A percentile compares a stretch with the other conserved stretches of the same genome.
phyloP scores from a whole-genome alignment of 2,113 vertebrate species.

The Scatophagus argus region DNA sequence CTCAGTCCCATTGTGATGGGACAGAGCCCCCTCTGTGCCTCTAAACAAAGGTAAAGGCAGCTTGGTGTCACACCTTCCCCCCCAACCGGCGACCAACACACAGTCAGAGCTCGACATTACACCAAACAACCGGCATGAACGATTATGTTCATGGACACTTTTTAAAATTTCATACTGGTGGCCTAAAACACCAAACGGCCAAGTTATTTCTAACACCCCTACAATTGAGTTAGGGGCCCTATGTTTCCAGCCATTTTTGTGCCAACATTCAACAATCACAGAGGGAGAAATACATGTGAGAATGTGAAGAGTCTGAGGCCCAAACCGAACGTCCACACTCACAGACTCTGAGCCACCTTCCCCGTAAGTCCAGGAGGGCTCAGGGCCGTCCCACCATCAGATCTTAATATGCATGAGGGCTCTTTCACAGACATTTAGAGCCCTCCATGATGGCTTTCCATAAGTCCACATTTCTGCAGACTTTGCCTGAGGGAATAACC shows the following conservation, averaged over 20 bases:
- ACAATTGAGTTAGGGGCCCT: neutral
- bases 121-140: neutral
- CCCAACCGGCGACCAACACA: conserved; percentile 28
- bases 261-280: neutral
- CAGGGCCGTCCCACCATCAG: too few relatives aligned
- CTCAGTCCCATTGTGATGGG: conserved; percentile 64
- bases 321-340: too few relatives aligned
- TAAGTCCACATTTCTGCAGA: too few relatives aligned
- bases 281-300: neutral
- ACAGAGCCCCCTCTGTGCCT: conserved; percentile 78
- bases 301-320: neutral
- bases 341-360: too few relatives aligned
- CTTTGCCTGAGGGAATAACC: too few relatives aligned
- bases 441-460: too few relatives aligned
- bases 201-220: neutral
- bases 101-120: neutral
- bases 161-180: neutral
- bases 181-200: too few relatives aligned
- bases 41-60: conserved; percentile 77
- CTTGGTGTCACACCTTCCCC: conserved; percentile 64
- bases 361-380: too few relatives aligned
- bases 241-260: neutral
- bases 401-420: too few relatives aligned
- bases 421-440: too few relatives aligned
- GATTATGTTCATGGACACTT: neutral